A percentile compares a stretch with the other conserved stretches of the same genome.
phyloP scores from a whole-genome alignment of 2,888 invertebrate species.

The Drosophila barbarae region DNA sequence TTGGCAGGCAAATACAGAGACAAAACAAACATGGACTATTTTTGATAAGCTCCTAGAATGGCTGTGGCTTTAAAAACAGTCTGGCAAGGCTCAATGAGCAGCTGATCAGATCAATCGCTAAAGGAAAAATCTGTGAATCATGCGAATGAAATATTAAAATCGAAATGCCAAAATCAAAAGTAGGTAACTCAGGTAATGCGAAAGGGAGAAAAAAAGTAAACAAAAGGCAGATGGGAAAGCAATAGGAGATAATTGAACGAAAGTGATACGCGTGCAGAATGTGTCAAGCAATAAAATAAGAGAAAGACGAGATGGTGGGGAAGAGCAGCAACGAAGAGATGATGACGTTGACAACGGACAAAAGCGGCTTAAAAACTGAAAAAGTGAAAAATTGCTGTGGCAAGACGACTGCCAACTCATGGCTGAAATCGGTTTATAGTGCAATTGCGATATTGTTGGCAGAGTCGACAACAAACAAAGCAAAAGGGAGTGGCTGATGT shows the following conservation, averaged over 20 bases:
- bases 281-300: slow-evolving; percentile 31
- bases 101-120: slow-evolving; percentile 52
- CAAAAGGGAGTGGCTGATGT: slow-evolving; percentile 52
- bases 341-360: slow-evolving; percentile 37
- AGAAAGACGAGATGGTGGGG: neutral
- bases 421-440: slow-evolving; percentile 23
- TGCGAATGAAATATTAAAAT: slow-evolving; percentile 13
- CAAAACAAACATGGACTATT: slow-evolving; percentile 23
- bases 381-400: slow-evolving; percentile 18
- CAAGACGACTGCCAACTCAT: slow-evolving; percentile 27
- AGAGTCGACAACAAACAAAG: slow-evolving; percentile 43
- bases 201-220: slow-evolving; percentile 21
- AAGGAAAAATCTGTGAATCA: slow-evolving; percentile 7
- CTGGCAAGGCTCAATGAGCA: slow-evolving; percentile 48
- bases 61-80: slow-evolving; percentile 33
- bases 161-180: slow-evolving; percentile 37
- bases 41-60: slow-evolving; percentile 56
- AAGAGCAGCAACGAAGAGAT: slow-evolving; percentile 11
- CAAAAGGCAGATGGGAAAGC: slow-evolving; percentile 24
- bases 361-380: slow-evolving; percentile 20
- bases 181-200: slow-evolving; percentile 28
- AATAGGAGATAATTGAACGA: slow-evolving; percentile 48
- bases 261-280: slow-evolving; percentile 57
- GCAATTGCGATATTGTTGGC: slow-evolving; percentile 13
- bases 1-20: slow-evolving; percentile 38